These are phyloP conservation scores for Papilio aristodemus DNA, from an alignment of 1,140 invertebrate genomes.

Conservation along the genomic window DNA sequence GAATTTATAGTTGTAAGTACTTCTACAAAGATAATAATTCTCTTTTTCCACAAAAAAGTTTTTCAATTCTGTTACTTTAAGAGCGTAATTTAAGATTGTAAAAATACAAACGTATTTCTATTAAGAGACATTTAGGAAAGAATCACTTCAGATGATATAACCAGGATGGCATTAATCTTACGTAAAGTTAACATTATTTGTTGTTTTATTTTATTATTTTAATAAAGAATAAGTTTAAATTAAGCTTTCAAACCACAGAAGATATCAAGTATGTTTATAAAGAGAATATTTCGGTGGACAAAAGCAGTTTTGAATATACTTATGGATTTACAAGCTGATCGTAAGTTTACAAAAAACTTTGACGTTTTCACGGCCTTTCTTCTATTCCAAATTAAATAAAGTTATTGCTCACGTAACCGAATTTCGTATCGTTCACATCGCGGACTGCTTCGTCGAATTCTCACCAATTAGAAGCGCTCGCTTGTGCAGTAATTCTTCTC, in stretches of 20 bases:
- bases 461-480: constrained; percentile 8
- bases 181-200: no score
- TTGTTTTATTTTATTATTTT: no score
- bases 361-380: not conserved
- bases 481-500: constrained; percentile 3
- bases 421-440: not conserved
- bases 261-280: no score
- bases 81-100: no score
- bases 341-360: not conserved
- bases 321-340: no score
- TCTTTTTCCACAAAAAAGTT: not conserved
- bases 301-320: no score
- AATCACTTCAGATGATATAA: no score
- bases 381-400: not conserved
- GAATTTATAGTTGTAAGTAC: constrained; percentile 7
- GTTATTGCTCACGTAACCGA: constrained; percentile 14
- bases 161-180: no score
- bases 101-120: not conserved
- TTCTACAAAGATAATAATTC: constrained; percentile 10
- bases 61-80: constrained; percentile 1
- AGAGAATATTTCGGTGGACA: not conserved
- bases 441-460: not conserved
- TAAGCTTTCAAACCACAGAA: no score
- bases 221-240: no score
- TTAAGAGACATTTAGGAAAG: no score